Evolutionary conservation across 2,113 vertebrate species (phyloP).

Genomic region (Perognathus longimembris): DNA sequence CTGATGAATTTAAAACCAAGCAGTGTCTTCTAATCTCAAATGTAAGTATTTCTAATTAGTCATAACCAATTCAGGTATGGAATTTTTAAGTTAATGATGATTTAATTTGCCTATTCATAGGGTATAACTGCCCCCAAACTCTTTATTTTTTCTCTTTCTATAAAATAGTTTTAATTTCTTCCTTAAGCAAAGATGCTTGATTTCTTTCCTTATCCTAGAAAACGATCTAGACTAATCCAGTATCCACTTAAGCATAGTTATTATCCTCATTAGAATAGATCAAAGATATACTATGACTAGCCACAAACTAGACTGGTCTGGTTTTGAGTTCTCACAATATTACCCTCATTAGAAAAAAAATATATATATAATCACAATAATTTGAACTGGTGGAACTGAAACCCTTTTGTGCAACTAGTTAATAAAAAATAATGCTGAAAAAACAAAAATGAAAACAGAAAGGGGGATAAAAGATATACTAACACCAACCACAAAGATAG

Average conservation of each 20-base stretch:
- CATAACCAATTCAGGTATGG: background rate
- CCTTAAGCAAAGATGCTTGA: constrained; percentile 15
- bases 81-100: constrained; percentile 6
- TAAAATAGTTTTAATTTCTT: constrained; percentile 45
- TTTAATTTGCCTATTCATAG: background rate
- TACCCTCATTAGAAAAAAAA: too few relatives aligned
- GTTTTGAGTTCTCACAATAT: too few relatives aligned
- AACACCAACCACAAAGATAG: background rate
- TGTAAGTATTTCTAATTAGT: background rate
- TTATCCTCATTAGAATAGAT: background rate
- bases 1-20: too few relatives aligned
- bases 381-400: too few relatives aligned
- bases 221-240: constrained; percentile 40
- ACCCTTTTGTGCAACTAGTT: too few relatives aligned
- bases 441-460: too few relatives aligned
- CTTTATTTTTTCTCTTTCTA: constrained; percentile 21
- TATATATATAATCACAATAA: too few relatives aligned
- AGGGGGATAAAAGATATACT: too few relatives aligned
- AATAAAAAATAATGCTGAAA: background rate
- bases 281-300: background rate
- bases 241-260: background rate
- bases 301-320: too few relatives aligned
- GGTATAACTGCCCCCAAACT: background rate
- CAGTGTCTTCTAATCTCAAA: too few relatives aligned
- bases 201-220: background rate